Evolutionary conservation across 1,140 invertebrate species (phyloP), one percentile per base, ranked within the genome.

Genomic region (Psilanteris sp.): DNA sequence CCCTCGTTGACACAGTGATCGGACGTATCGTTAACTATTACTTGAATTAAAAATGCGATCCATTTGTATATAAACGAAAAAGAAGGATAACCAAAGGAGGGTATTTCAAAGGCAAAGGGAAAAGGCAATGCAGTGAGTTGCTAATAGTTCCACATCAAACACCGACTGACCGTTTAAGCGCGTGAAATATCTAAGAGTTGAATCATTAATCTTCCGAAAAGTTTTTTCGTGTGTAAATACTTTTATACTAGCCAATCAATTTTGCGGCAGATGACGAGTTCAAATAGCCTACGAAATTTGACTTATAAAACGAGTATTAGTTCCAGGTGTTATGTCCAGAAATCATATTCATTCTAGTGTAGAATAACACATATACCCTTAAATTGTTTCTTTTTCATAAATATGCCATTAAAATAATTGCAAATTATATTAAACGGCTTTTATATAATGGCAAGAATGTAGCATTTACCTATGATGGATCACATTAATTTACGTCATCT

Each of bases 101-200:
- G 71, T 78, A 64, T 20, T 24, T 10, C 0, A 0, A 34, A 26
- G 41, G 26, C 24, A 27, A 46, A 68, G 59, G 61, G 71, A 62
- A 78, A 46, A 61, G 4, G 57, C 15, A 13, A 72, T 59, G 27
- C 37, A 41, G 61, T 46, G 77, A 72, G 50, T 76, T 78, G 78
- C 82, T 87, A 87, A 87, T 86, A 84, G 84, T 83, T 67, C 67
- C 66, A 83, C 78, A 80, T 79, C 83, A 82, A 83, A 86, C 81
- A 79, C 61, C 57, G 67, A 15, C 78, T 68, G 71, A 79, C 78
- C 83, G 64, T 84, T 86, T 85, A 81, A 81, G 64, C 48, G 36
- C 48, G 59, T 68, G 39, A 41, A 77, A 76, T 79, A 79, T 78
- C 79, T 50, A 36, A 54, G 41, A 52, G 32, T 27, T 22, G 79